Base-by-base conservation (phyloP, 1,140 invertebrate genomes). In the Drosophila malerkotliana region DNA sequence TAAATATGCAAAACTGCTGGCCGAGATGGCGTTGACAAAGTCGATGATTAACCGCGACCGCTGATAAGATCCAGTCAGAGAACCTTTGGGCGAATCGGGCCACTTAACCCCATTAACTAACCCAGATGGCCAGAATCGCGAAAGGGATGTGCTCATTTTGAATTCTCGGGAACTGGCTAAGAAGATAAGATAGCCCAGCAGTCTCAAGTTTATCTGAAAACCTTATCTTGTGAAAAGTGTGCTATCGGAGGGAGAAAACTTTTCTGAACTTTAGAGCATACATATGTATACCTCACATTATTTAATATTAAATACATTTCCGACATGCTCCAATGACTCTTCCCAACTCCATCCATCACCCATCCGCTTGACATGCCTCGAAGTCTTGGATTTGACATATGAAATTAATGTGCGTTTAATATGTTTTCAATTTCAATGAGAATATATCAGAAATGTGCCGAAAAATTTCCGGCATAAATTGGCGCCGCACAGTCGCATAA, bases 381-480 rank as follows among this genome's bases (percentile, higher is more conserved):
- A 21, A 26, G 56, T n/a, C 32, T 62, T 28, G 12, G 37, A 4
- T 30, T 53, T 87, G 74, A 61, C 62, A 64, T 59, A 53, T 52
- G 48, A 87, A 78, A 78, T 61, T 78, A 78, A 87, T 85, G 83
- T 72, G 69, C 62, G 67, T 87, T 85, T 85, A 85, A 85, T 85
- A 82, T 82, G 66, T 82, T 82, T 87, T 74, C 72, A 85, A 87
- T 82, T 56, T 68, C 64, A 76, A 87, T 87, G 60, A 26, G 63
- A 71, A 69, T 63, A 69, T 63, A 72, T 53, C 63, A 72, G 61
- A 78, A 78, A 74, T 77, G 66, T 68, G 76, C 68, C 69, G 74
- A 78, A 68, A 76, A 82, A 82, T 87, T 82, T 87, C 78, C 78
- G 82, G 78, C 74, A 75, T 64, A 79, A 79, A 82, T 88, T 87